Evolutionary conservation across 1,140 invertebrate species (phyloP).

Genomic region (Drosophila varians): DNA sequence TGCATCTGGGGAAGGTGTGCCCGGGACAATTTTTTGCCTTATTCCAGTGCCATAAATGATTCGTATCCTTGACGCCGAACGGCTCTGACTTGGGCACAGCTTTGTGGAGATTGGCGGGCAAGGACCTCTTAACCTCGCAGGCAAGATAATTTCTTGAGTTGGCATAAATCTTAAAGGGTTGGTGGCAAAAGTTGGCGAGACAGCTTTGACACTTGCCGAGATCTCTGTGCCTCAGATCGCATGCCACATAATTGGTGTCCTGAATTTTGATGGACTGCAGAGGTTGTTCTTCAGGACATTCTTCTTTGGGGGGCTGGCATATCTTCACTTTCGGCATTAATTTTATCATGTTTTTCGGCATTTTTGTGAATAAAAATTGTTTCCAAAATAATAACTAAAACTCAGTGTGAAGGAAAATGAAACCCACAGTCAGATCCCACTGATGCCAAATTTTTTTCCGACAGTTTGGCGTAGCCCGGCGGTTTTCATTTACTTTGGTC

Average conservation of each 20-base stretch:
- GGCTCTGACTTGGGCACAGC: not conserved
- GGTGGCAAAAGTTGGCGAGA: not conserved
- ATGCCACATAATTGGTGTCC: constrained; percentile 5
- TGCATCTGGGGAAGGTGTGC: not conserved
- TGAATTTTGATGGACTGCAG: not conserved
- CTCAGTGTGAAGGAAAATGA: not conserved
- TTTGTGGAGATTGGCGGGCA: not conserved
- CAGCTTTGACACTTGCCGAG: constrained; percentile 4
- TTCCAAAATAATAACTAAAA: not conserved
- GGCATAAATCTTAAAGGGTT: not conserved
- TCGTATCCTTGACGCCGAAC: not conserved
- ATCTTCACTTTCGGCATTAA: not conserved
- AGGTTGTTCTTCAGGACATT: not conserved
- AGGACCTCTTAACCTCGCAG: constrained; percentile 1
- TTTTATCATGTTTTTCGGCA: constrained; percentile 5
- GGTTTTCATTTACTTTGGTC: not conserved
- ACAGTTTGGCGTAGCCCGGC: not conserved
- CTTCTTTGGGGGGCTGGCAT: not conserved
- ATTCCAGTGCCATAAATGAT: not conserved
- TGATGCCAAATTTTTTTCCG: not conserved
- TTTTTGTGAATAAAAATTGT: constrained; percentile 7
- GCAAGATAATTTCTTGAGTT: constrained; percentile 12
- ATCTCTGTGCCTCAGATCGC: not conserved
- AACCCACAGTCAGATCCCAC: constrained; percentile 1
- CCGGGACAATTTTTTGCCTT: not conserved